Percentiles rank a stretch among this genome's conserved stretches.
Evolutionary conservation across 2,797 vertebrate genomes (phyloP).

Genomic region (Lepilemur ruficaudatus): DNA sequence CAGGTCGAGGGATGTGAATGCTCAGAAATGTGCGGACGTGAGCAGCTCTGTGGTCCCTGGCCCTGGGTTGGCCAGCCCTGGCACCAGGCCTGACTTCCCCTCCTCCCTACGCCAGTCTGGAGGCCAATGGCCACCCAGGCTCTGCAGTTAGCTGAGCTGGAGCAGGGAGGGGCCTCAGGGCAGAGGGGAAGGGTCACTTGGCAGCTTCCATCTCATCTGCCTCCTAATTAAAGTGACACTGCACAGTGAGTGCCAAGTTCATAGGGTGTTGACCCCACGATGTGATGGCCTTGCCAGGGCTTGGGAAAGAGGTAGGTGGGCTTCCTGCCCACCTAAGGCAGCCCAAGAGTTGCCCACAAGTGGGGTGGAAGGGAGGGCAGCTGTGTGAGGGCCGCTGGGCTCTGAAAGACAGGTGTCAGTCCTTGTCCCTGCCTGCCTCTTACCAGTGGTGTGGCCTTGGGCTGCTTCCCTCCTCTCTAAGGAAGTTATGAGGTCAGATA

Average conservation of each 20-base stretch:
- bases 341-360: neutral
- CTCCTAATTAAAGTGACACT: conserved; percentile 26
- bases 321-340: neutral
- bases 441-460: neutral
- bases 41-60: neutral
- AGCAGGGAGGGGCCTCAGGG: neutral
- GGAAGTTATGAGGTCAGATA: neutral
- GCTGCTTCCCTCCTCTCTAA: neutral
- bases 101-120: neutral
- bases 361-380: neutral
- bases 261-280: neutral
- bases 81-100: neutral
- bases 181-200: neutral
- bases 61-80: neutral
- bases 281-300: neutral
- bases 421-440: neutral
- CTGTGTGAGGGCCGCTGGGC: neutral
- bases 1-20: neutral
- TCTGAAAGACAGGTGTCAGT: neutral
- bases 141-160: neutral
- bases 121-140: neutral
- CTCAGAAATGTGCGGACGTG: conserved; percentile 52
- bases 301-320: neutral
- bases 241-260: neutral
- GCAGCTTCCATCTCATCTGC: neutral